phyloP scores from a whole-genome alignment of 1,140 invertebrate genomes.

The Matsumurasca onukii region DNA sequence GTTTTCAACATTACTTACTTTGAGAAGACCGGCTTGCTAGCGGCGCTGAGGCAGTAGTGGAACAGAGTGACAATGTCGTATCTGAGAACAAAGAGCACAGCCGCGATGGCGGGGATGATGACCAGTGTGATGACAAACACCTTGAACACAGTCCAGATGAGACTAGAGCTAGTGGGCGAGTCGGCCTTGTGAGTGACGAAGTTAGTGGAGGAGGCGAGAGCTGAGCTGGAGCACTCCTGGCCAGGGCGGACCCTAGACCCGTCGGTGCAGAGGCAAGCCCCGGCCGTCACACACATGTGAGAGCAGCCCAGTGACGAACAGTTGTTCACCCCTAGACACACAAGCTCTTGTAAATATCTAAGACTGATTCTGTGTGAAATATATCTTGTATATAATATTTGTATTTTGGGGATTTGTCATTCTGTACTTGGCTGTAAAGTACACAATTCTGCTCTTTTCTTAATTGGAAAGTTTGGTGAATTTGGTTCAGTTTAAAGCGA shows the following conservation, averaged over 20 bases:
- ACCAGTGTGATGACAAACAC: background rate
- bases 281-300: conserved; percentile 33
- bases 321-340: background rate
- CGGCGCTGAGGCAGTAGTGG: conserved; percentile 7
- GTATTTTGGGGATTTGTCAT: too few relatives aligned
- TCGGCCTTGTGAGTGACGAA: background rate
- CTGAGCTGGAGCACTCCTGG: conserved; percentile 14
- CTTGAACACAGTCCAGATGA: conserved; percentile 12
- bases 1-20: too few relatives aligned
- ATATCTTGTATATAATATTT: too few relatives aligned
- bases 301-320: conserved; percentile 22
- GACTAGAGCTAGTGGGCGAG: background rate
- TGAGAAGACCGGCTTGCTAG: conserved; percentile 15
- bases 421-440: too few relatives aligned
- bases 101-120: background rate
- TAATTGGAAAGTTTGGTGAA: too few relatives aligned
- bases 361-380: background rate
- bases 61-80: background rate
- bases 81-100: conserved; percentile 5
- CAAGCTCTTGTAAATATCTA: background rate
- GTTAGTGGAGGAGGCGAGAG: background rate
- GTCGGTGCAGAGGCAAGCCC: conserved; percentile 36
- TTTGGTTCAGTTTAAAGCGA: too few relatives aligned
- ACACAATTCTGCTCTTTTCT: too few relatives aligned
- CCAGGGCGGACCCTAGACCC: conserved; percentile 33